Percentiles rank a stretch among this genome's conserved stretches.
Conservation (phyloP, 2,797 vertebrate genomes). For the Epinephelus coioides region DNA sequence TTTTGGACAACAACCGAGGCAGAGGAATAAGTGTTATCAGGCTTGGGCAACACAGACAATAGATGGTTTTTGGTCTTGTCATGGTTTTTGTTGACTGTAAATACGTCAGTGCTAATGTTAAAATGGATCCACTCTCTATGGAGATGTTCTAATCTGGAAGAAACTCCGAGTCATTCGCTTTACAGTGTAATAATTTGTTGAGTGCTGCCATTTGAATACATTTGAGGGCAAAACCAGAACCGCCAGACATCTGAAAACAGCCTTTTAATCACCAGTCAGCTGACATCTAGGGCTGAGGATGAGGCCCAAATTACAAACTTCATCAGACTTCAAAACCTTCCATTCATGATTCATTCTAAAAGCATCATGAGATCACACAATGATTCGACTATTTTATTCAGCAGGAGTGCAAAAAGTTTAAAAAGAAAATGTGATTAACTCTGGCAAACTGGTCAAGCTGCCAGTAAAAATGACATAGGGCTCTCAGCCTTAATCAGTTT, state of each 20-base stretch:
- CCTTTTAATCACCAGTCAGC: conserved; percentile 50
- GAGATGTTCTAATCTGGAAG: conserved; percentile 15
- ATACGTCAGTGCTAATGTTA: neutral
- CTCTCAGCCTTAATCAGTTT: conserved; percentile 42
- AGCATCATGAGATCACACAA: conserved; percentile 41
- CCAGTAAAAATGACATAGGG: conserved; percentile 36
- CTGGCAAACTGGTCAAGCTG: conserved; percentile 40
- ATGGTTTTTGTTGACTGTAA: neutral
- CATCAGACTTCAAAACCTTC: conserved; percentile 54
- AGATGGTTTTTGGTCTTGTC: neutral
- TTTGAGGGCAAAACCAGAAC: conserved; percentile 52
- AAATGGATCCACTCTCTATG: neutral
- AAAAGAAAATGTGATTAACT: conserved; percentile 47
- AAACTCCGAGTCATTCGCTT: conserved; percentile 14
- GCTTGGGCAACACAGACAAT: neutral
- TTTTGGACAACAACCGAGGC: neutral
- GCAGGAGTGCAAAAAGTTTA: conserved; percentile 17
- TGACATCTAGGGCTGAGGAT: conserved; percentile 31
- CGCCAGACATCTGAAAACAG: conserved; percentile 24
- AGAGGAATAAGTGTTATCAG: neutral
- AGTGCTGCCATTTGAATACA: conserved; percentile 49
- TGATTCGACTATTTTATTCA: conserved; percentile 38
- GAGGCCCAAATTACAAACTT: conserved; percentile 63
- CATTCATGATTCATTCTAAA: conserved; percentile 58
- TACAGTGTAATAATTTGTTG: conserved; percentile 32